These are phyloP conservation scores for Psephotus haematonotus DNA, from an alignment of 2,113 vertebrate genomes.

Conservation along the genomic window DNA sequence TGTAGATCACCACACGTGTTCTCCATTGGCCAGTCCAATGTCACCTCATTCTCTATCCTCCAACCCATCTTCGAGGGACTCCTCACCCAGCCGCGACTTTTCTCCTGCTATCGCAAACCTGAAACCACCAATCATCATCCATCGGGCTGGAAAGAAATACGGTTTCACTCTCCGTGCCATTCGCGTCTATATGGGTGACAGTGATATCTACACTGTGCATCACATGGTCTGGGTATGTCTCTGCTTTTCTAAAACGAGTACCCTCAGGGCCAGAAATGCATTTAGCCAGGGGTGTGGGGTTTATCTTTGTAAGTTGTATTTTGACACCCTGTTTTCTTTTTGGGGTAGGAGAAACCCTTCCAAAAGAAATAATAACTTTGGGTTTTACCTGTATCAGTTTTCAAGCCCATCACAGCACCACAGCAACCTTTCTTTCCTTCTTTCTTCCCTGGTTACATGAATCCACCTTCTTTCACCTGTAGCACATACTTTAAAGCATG, in stretches of 20 bases:
- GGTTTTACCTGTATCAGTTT: background rate
- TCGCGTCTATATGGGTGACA: constrained; percentile 97
- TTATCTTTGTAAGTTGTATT: background rate
- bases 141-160: constrained; percentile 95
- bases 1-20: constrained; percentile 91
- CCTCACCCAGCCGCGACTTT: constrained; percentile 94
- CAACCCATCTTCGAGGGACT: constrained; percentile 96
- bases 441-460: background rate
- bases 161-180: constrained; percentile 97
- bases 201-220: constrained; percentile 94
- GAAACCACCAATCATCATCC: constrained; percentile 91
- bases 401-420: background rate
- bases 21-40: constrained; percentile 96
- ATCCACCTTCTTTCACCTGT: constrained; percentile 13
- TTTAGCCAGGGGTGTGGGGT: background rate
- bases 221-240: constrained; percentile 97
- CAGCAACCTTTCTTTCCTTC: background rate
- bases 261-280: background rate
- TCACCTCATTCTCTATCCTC: constrained; percentile 96
- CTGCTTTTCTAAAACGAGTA: background rate
- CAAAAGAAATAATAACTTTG: background rate
- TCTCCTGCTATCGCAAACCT: constrained; percentile 83
- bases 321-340: background rate
- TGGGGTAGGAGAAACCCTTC: background rate
- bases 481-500: constrained; percentile 17